Evolutionary conservation across 2,888 invertebrate genomes (phyloP).

Genomic region (Dasypolia templi): DNA sequence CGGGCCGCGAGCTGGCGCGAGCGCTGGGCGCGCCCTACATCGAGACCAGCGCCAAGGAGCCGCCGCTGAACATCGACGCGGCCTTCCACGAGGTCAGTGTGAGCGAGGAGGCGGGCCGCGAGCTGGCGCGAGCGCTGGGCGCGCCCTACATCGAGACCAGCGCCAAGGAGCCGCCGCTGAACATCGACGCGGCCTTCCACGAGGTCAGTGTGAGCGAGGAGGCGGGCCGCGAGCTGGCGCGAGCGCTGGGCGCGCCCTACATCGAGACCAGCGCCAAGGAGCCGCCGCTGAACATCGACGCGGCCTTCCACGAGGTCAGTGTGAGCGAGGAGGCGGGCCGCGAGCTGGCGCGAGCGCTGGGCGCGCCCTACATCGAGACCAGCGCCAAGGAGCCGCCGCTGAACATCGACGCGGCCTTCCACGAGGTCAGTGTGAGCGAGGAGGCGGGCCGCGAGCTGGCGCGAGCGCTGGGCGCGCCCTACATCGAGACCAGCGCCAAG

Average conservation of each 20-base stretch:
- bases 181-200: conserved; percentile 97
- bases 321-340: conserved; percentile 95
- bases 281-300: conserved; percentile 96
- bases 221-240: conserved; percentile 95
- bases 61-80: conserved; percentile 96
- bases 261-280: conserved; percentile 98
- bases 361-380: conserved; percentile 96
- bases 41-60: conserved; percentile 98
- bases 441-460: conserved; percentile 96
- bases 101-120: conserved; percentile 95
- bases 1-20: conserved; percentile 94
- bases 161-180: conserved; percentile 97
- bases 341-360: conserved; percentile 93
- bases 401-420: conserved; percentile 97
- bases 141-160: conserved; percentile 97
- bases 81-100: conserved; percentile 98
- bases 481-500: conserved; percentile 97
- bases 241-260: conserved; percentile 93
- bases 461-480: conserved; percentile 93
- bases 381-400: conserved; percentile 98
- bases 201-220: conserved; percentile 97
- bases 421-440: conserved; percentile 96
- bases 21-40: conserved; percentile 94
- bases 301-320: conserved; percentile 97
- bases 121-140: conserved; percentile 93